These are phyloP conservation scores for Rhinolophus ferrumequinum DNA, from an alignment of 2,113 vertebrate genomes.

Conservation along the genomic window DNA sequence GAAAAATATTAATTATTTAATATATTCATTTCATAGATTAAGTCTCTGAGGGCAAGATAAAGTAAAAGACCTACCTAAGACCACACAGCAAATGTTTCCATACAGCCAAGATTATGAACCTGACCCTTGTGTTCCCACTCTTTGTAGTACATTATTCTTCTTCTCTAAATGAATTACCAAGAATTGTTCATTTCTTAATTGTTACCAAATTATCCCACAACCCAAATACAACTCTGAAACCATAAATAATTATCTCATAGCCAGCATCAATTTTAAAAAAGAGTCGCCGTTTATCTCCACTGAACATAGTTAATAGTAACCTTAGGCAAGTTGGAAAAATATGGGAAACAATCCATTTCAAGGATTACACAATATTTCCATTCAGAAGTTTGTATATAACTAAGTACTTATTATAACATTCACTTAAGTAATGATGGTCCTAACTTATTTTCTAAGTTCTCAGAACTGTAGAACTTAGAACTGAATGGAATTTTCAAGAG, in stretches of 20 bases:
- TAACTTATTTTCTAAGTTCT: slow-evolving; percentile 14
- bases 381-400: neutral
- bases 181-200: neutral
- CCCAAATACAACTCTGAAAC: slow-evolving; percentile 1
- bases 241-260: neutral
- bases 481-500: neutral
- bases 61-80: slow-evolving; percentile 27
- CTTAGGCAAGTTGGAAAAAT: neutral
- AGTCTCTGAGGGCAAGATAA: slow-evolving; percentile 40
- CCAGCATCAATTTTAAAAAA: neutral
- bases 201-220: slow-evolving; percentile 18
- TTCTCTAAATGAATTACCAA: slow-evolving; percentile 17
- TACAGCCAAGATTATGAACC: neutral
- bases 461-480: slow-evolving; percentile 6
- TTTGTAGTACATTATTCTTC: slow-evolving; percentile 8
- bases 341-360: neutral
- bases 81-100: neutral
- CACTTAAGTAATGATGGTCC: neutral
- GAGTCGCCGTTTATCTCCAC: neutral
- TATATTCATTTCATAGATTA: slow-evolving; percentile 36
- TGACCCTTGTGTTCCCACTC: neutral
- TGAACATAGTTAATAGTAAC: neutral
- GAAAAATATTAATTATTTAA: slow-evolving; percentile 24
- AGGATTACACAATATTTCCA: slow-evolving; percentile 16
- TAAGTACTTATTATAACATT: neutral